These are phyloP conservation scores for Drosophila birchii DNA, from an alignment of 2,888 invertebrate species.

Conservation along the genomic window DNA sequence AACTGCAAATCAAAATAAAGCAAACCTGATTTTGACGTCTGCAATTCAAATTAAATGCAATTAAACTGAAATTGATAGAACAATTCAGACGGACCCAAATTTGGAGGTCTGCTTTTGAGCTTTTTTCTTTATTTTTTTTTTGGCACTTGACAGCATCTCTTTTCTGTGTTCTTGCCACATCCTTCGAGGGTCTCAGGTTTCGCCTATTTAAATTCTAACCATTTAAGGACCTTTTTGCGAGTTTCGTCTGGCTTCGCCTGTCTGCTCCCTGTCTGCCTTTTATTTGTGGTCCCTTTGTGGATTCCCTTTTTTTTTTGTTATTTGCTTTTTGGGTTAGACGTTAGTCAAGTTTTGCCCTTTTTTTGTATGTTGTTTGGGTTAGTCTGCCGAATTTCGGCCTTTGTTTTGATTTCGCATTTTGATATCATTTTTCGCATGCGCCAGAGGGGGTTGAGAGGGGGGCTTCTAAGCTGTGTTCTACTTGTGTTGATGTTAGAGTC, in stretches of 20 bases:
- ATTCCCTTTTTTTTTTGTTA: conserved; percentile 7
- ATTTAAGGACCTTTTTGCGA: conserved; percentile 21
- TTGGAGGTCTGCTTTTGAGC: neutral
- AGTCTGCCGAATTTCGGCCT: conserved; percentile 48
- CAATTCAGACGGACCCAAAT: conserved; percentile 17
- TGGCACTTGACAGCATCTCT: conserved; percentile 39
- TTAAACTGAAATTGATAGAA: conserved; percentile 57
- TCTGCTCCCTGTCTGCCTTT: conserved; percentile 61
- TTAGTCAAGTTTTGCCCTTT: conserved; percentile 68
- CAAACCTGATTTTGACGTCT: conserved; percentile 52
- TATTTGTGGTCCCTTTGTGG: conserved; percentile 31
- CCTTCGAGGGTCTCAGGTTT: conserved; percentile 49
- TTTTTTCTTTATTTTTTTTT: neutral
- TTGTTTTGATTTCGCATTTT: conserved; percentile 73
- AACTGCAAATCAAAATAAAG: conserved; percentile 46
- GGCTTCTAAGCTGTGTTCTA: neutral
- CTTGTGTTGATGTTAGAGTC: conserved; percentile 1
- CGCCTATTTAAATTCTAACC: conserved; percentile 72
- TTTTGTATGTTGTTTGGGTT: conserved; percentile 42
- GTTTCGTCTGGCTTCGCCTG: conserved; percentile 17
- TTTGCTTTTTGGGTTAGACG: conserved; percentile 54
- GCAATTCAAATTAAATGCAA: conserved; percentile 67
- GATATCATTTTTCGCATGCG: conserved; percentile 64
- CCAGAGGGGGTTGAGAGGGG: neutral
- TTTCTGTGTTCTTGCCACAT: conserved; percentile 12